phyloP scores from a whole-genome alignment of 2,113 vertebrate species.

The Hymenochirus boettgeri region DNA sequence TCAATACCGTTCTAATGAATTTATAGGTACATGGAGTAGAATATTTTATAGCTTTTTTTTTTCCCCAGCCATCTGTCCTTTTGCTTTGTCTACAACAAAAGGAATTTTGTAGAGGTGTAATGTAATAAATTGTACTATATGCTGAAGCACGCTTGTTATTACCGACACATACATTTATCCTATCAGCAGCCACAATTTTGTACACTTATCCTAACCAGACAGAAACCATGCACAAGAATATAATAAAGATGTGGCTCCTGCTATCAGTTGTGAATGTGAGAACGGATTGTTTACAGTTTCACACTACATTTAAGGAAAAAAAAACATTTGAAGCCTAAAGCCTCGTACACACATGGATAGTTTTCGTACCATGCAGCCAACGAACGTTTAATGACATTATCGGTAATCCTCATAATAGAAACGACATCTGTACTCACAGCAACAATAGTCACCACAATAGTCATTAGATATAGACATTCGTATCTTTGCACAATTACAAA shows the following conservation, averaged over 20 bases:
- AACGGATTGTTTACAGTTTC: slow-evolving; percentile 4
- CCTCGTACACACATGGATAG: too few relatives aligned
- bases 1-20: slow-evolving; percentile 50
- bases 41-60: slow-evolving; percentile 55
- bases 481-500: too few relatives aligned
- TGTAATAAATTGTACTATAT: slow-evolving; percentile 44
- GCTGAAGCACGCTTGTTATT: slow-evolving; percentile 28
- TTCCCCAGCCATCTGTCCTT: slow-evolving; percentile 54
- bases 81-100: slow-evolving; percentile 41
- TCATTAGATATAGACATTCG: too few relatives aligned
- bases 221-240: not conserved
- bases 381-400: too few relatives aligned
- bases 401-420: too few relatives aligned
- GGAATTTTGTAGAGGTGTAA: slow-evolving; percentile 47
- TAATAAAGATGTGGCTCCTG: too few relatives aligned
- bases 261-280: not conserved
- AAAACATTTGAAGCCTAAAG: slow-evolving; percentile 10
- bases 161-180: slow-evolving; percentile 41
- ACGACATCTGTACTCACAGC: too few relatives aligned
- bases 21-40: slow-evolving; percentile 50
- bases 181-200: slow-evolving; percentile 15
- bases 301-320: slow-evolving; percentile 14
- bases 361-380: too few relatives aligned
- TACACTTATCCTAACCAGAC: slow-evolving; percentile 2
- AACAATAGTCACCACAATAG: too few relatives aligned